These are phyloP conservation scores for Nautilus pompilius DNA, from an alignment of 1,140 invertebrate species.

Conservation along the genomic window DNA sequence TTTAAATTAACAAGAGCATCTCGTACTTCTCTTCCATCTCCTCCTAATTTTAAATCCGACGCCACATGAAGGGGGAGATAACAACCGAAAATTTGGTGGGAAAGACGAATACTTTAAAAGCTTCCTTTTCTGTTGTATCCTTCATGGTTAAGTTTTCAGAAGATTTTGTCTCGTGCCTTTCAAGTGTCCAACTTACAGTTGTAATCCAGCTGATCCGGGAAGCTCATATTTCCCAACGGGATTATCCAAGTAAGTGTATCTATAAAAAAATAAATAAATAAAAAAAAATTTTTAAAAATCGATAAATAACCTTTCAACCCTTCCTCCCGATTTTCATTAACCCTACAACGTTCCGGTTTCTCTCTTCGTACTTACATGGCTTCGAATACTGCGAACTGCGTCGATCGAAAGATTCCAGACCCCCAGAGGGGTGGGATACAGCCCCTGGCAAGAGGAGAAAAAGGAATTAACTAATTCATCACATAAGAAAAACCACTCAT, in stretches of 20 bases:
- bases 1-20: no score
- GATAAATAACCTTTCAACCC: neutral
- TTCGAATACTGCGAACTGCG: slow-evolving; percentile 52
- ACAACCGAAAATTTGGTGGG: neutral
- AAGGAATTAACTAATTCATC: no score
- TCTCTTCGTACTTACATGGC: slow-evolving; percentile 34
- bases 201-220: slow-evolving; percentile 36
- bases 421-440: slow-evolving; percentile 50
- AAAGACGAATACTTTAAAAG: neutral
- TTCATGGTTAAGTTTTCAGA: neutral
- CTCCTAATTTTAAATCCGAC: no score
- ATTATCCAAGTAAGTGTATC: slow-evolving; percentile 41
- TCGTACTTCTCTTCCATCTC: no score
- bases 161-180: no score
- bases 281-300: neutral
- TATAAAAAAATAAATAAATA: slow-evolving; percentile 8
- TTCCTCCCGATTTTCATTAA: no score
- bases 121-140: neutral
- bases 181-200: slow-evolving; percentile 32
- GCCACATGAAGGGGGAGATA: neutral
- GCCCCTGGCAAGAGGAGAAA: slow-evolving; percentile 30
- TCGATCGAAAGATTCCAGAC: slow-evolving; percentile 47
- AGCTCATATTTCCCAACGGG: slow-evolving; percentile 32
- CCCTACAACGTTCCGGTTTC: neutral
- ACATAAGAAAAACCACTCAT: no score